Conservation (phyloP, 2,113 vertebrate species). For the Takifugu flavidus region DNA sequence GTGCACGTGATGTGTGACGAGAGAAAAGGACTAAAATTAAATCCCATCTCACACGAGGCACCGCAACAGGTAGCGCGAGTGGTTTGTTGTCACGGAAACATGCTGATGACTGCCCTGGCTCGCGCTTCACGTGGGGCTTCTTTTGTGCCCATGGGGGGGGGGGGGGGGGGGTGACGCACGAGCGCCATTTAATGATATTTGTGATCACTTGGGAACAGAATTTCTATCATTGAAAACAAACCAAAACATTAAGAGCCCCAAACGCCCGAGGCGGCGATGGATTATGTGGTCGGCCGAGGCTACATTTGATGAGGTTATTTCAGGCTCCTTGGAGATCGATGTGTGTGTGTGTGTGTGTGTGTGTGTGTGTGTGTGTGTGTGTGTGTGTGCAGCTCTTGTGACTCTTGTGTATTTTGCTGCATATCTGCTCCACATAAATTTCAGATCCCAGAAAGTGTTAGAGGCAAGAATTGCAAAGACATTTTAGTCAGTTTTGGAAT, state of each 20-base stretch:
- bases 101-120: neutral
- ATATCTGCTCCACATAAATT: neutral
- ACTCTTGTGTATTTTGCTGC: neutral
- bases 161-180: neutral
- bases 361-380: neutral
- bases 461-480: neutral
- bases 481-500: too few relatives aligned
- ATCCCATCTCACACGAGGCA: neutral
- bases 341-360: too few relatives aligned
- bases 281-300: conserved; percentile 1
- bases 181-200: conserved; percentile 1
- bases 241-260: neutral
- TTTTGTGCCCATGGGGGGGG: neutral
- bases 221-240: too few relatives aligned
- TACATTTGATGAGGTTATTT: conserved; percentile 6
- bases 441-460: neutral
- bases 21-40: too few relatives aligned
- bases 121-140: neutral
- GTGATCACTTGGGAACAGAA: conserved; percentile 12
- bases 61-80: conserved; percentile 13
- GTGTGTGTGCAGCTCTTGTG: neutral
- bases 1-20: too few relatives aligned
- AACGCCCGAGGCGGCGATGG: neutral
- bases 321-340: conserved; percentile 3
- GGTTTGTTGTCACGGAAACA: conserved; percentile 50